phyloP scores from a whole-genome alignment of 2,888 invertebrate genomes.

The Eulithis testata region DNA sequence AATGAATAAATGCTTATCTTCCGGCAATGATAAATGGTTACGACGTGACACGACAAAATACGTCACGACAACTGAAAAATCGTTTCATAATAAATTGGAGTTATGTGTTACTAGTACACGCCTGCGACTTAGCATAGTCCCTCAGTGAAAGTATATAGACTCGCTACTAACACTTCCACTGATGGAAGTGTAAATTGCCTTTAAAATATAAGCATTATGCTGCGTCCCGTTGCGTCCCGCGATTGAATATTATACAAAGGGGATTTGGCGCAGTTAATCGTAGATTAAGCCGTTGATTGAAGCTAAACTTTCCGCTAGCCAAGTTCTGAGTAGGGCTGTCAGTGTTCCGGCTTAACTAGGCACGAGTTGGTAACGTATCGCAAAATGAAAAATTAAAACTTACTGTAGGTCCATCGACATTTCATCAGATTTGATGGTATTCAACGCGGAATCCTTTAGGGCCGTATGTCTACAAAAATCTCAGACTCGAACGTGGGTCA shows the following conservation, averaged over 20 bases:
- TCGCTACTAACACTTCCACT: too few relatives aligned
- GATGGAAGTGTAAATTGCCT: too few relatives aligned
- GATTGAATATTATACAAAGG: slow-evolving; percentile 42
- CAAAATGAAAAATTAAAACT: neutral
- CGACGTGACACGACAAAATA: slow-evolving; percentile 58
- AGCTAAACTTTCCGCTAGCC: slow-evolving; percentile 33
- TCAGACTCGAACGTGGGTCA: too few relatives aligned
- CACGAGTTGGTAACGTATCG: neutral
- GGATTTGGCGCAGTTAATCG: slow-evolving; percentile 32
- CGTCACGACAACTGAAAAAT: slow-evolving; percentile 59
- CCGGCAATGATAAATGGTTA: slow-evolving; percentile 52
- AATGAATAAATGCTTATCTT: slow-evolving; percentile 31
- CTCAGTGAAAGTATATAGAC: too few relatives aligned
- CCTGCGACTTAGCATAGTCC: neutral
- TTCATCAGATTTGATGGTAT: too few relatives aligned
- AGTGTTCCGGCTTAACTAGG: neutral
- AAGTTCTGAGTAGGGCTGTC: slow-evolving; percentile 22
- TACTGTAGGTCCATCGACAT: too few relatives aligned
- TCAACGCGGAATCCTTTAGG: too few relatives aligned
- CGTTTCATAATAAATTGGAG: slow-evolving; percentile 52
- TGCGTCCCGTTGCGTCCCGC: slow-evolving; percentile 12
- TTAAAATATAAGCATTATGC: slow-evolving; percentile 11
- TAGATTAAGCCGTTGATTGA: slow-evolving; percentile 40
- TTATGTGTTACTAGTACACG: slow-evolving; percentile 5
- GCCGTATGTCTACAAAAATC: too few relatives aligned